Evolutionary conservation across 2,888 invertebrate species (phyloP).

Genomic region (Scaptomyza parva): DNA sequence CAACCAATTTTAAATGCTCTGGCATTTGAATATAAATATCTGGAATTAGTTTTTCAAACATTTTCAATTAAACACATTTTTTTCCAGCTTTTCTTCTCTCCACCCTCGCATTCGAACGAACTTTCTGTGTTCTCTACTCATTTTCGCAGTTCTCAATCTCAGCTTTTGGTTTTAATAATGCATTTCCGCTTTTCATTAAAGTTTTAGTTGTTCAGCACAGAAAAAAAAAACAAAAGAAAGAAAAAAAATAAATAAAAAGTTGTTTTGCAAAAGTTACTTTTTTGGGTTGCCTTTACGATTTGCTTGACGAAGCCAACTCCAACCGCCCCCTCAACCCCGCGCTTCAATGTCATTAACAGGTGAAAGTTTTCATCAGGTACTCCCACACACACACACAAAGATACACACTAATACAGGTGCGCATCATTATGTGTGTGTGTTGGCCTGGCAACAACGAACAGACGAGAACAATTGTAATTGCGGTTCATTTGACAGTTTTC

Average conservation of each 20-base stretch:
- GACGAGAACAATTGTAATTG: slow-evolving; percentile 73
- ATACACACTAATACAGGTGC: slow-evolving; percentile 23
- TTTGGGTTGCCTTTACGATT: slow-evolving; percentile 33
- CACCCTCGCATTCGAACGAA: too few species aligned
- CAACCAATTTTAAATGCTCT: too few species aligned
- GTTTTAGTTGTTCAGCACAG: slow-evolving; percentile 68
- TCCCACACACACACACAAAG: slow-evolving; percentile 6
- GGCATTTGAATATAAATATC: neutral
- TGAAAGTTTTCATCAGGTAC: slow-evolving; percentile 61
- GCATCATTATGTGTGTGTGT: slow-evolving; percentile 56
- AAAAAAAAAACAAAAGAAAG: too few species aligned
- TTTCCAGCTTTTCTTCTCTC: too few species aligned
- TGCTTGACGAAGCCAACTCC: slow-evolving; percentile 26
- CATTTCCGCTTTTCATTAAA: slow-evolving; percentile 75
- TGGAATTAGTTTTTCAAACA: neutral
- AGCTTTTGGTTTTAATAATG: slow-evolving; percentile 66
- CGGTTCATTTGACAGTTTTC: slow-evolving; percentile 76
- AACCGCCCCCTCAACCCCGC: neutral
- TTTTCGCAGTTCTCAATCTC: slow-evolving; percentile 26
- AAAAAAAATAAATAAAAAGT: slow-evolving; percentile 44
- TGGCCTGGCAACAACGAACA: slow-evolving; percentile 49
- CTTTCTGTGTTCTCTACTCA: slow-evolving; percentile 3
- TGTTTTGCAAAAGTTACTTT: slow-evolving; percentile 50
- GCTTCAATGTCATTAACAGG: slow-evolving; percentile 72
- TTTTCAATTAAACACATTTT: neutral